Conservation (phyloP, 2,888 invertebrate genomes). For the Venustoraphidia nigricollis region DNA sequence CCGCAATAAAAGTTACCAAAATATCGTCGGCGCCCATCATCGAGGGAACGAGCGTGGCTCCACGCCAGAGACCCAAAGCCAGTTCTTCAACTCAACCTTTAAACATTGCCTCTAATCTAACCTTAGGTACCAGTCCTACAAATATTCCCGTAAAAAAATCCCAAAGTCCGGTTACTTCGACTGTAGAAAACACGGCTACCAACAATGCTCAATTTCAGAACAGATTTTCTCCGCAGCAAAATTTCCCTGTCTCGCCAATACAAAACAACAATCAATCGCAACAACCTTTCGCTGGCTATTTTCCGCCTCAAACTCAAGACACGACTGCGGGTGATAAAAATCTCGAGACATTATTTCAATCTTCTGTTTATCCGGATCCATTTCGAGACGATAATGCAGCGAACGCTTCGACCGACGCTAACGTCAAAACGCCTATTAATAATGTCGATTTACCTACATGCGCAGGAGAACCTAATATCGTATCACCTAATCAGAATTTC, state of each 20-base stretch:
- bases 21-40: constrained; percentile 31
- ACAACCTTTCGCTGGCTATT: constrained; percentile 8
- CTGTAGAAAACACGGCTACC: constrained; percentile 7
- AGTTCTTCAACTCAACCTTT: constrained; percentile 26
- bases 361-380: constrained; percentile 53
- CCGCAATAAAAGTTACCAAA: constrained; percentile 30
- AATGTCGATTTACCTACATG: constrained; percentile 9
- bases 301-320: constrained; percentile 10
- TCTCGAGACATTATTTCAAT: constrained; percentile 46
- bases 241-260: constrained; percentile 23
- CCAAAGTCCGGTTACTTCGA: constrained; percentile 22
- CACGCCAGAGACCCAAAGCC: constrained; percentile 68
- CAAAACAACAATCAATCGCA: constrained; percentile 12
- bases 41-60: constrained; percentile 68
- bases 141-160: constrained; percentile 25
- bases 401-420: constrained; percentile 43
- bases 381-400: constrained; percentile 38
- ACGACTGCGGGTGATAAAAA: constrained; percentile 22
- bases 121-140: constrained; percentile 37
- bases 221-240: constrained; percentile 23
- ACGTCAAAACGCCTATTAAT: background rate
- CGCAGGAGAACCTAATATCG: constrained; percentile 16
- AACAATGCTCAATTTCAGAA: constrained; percentile 19
- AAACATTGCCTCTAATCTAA: constrained; percentile 27
- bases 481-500: constrained; percentile 15